Conservation (phyloP, 2,797 vertebrate genomes). For the Macrochelys suwanniensis region DNA sequence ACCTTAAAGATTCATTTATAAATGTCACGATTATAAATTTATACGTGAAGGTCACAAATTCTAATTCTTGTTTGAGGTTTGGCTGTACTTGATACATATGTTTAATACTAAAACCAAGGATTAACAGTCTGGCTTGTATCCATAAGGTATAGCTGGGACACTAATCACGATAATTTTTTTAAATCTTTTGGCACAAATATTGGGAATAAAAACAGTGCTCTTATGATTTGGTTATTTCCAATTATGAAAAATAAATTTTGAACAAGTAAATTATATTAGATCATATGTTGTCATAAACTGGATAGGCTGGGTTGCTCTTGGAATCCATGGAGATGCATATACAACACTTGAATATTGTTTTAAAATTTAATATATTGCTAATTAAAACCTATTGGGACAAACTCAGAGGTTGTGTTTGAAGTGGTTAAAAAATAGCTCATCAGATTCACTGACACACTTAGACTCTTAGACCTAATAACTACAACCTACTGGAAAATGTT, state of each 20-base stretch:
- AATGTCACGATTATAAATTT: conserved; percentile 54
- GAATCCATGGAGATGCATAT: not conserved
- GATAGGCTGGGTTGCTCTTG: not conserved
- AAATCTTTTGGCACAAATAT: not conserved
- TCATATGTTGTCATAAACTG: not conserved
- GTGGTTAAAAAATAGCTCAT: not conserved
- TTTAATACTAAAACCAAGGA: conserved; percentile 26
- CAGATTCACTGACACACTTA: not conserved
- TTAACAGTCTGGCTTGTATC: not conserved
- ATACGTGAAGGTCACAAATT: conserved; percentile 38
- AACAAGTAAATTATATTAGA: not conserved
- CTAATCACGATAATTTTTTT: not conserved
- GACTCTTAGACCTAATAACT: not conserved
- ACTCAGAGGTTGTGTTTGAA: not conserved
- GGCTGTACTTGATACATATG: not conserved
- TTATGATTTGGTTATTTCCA: not conserved
- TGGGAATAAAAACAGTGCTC: not conserved
- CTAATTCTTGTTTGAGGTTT: conserved; percentile 45
- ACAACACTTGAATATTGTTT: not conserved
- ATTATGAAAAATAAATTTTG: not conserved
- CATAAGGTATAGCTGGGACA: not conserved
- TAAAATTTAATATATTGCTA: not conserved
- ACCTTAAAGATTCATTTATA: conserved; percentile 50
- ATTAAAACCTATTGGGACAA: not conserved
- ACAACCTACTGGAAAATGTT: not conserved